A percentile compares a stretch with the other conserved stretches of the same genome.
phyloP scores from a whole-genome alignment of 2,797 vertebrate species.

The Loris lydekkerianus region DNA sequence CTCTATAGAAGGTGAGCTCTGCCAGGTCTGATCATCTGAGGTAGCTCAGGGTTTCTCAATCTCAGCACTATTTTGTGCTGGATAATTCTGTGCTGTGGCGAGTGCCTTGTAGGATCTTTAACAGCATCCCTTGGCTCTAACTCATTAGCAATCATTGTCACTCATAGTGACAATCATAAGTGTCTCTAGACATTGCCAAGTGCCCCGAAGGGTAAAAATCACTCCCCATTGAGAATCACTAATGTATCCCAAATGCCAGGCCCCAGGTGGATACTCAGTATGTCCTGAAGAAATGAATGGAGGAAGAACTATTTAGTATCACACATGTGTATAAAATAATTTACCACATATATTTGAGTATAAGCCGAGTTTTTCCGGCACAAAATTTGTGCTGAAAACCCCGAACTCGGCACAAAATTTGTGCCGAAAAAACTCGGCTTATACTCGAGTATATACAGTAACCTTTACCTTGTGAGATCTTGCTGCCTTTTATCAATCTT shows the following conservation, averaged over 20 bases:
- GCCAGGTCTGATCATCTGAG: not conserved
- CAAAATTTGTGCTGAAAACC: too few relatives aligned
- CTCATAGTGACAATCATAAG: not conserved
- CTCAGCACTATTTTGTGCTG: not conserved
- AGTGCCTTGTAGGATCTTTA: not conserved
- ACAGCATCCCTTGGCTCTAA: not conserved
- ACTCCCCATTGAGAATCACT: not conserved
- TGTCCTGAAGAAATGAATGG: not conserved
- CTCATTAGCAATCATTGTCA: not conserved
- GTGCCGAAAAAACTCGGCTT: too few relatives aligned
- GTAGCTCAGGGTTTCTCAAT: not conserved
- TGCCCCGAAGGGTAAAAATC: not conserved
- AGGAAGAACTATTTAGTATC: not conserved
- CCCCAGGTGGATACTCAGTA: not conserved
- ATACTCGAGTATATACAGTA: too few relatives aligned
- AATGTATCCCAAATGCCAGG: not conserved
- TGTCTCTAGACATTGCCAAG: conserved; percentile 25
- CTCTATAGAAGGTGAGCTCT: not conserved
- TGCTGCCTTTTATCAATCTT: conserved; percentile 19
- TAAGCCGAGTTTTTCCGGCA: too few relatives aligned
- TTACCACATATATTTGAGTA: not conserved
- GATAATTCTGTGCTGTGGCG: not conserved
- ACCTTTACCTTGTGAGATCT: not conserved
- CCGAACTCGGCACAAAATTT: too few relatives aligned
- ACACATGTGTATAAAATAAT: not conserved